Percentiles rank a stretch among this genome's conserved stretches.
phyloP scores from a whole-genome alignment of 2,113 vertebrate species.

The Asarcornis scutulata region DNA sequence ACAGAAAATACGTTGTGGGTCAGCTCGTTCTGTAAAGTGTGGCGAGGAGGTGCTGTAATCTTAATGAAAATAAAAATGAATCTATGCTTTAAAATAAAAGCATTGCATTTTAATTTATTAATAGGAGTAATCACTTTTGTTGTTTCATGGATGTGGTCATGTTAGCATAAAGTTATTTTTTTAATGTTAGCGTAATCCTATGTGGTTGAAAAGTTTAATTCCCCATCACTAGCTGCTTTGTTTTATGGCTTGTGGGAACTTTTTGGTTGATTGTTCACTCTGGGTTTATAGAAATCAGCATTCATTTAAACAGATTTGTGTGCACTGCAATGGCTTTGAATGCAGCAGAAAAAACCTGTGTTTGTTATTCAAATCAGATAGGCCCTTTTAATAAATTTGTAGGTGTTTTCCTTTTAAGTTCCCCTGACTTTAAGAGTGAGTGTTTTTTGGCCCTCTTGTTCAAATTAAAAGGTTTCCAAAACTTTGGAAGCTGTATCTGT shows the following conservation, averaged over 20 bases:
- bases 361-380: not conserved
- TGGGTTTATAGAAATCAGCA: not conserved
- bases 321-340: not conserved
- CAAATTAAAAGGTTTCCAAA: not conserved
- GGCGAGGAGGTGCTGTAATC: not conserved
- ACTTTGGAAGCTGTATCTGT: not conserved
- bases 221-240: slow-evolving; percentile 6
- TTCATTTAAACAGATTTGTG: not conserved
- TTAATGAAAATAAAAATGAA: not conserved
- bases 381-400: not conserved
- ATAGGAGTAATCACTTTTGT: not conserved
- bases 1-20: not conserved
- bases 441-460: not conserved
- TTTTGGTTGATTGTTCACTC: not conserved
- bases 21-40: not conserved
- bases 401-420: not conserved
- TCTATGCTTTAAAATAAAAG: not conserved
- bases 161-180: not conserved
- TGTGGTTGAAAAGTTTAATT: not conserved
- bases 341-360: not conserved
- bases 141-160: not conserved
- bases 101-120: not conserved
- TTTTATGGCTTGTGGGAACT: not conserved
- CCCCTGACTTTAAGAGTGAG: not conserved
- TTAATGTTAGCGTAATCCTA: not conserved